A percentile compares a stretch with the other conserved stretches of the same genome.
These are phyloP conservation scores for Papilio protenor DNA, from an alignment of 2,888 invertebrate genomes.

Conservation along the genomic window DNA sequence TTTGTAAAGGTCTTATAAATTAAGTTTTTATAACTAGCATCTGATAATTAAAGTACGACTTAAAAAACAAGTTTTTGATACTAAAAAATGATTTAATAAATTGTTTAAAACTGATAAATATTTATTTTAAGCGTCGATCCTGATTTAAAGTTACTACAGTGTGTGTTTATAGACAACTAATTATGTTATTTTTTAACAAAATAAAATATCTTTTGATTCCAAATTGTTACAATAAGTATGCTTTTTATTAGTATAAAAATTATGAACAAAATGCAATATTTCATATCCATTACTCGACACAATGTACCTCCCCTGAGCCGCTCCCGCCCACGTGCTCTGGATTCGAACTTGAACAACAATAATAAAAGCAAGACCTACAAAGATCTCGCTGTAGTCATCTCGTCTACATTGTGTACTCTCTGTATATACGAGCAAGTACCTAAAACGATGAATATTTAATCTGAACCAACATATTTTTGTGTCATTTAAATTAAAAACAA, in stretches of 20 bases:
- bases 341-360: constrained; percentile 26
- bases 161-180: too few relatives aligned
- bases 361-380: constrained; percentile 40
- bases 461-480: not conserved
- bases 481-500: not conserved
- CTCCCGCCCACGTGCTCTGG: constrained; percentile 17
- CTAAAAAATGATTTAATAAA: too few relatives aligned
- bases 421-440: not conserved
- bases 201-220: not conserved
- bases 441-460: not conserved
- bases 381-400: constrained; percentile 30
- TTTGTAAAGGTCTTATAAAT: constrained; percentile 25
- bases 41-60: not conserved
- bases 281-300: not conserved
- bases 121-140: too few relatives aligned
- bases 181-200: too few relatives aligned
- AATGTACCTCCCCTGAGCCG: constrained; percentile 7
- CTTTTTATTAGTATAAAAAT: not conserved
- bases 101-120: too few relatives aligned
- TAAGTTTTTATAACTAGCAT: not conserved
- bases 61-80: too few relatives aligned
- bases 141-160: too few relatives aligned
- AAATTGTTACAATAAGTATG: not conserved
- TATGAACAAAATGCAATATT: constrained; percentile 14
- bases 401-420: not conserved